Evolutionary conservation across 1,140 invertebrate genomes (phyloP), one percentile per base, ranked within the genome.

Genomic region (Nephotettix cincticeps): DNA sequence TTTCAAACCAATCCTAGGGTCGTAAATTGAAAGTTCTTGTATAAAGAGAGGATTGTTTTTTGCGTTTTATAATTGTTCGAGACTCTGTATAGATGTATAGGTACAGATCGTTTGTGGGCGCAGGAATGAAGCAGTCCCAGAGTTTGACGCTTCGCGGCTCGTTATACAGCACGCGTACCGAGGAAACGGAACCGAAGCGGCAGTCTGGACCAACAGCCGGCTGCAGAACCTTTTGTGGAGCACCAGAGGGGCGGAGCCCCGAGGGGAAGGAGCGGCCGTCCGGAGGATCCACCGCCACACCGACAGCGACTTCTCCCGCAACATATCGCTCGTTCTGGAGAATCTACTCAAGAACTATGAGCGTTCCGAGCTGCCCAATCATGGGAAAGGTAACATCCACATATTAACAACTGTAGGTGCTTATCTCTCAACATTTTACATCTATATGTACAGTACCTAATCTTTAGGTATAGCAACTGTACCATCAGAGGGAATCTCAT

Each of bases 331-430:
- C 75, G 88, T 96, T 0, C 80, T 96, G 64, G 93, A 96, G 77
- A 93, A 93, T 77, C 83, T 96, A 4, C 81, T 96, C 58, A 91
- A 94, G 78, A 92, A 94, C 76, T 97, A 97, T 77, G 94, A 97
- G 80, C 94, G 93, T 76, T 93, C 91, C 13, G 91, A 96, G 71
- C 81, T 95, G 56, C 95, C 95, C 3, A 92, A 90, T 1, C 91
- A 93, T 75, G 91, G 90, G 29, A 88, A 91, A 86, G 91, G 92
- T n/a, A n/a, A n/a, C n/a, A n/a, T n/a, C n/a, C n/a, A n/a, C n/a
- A n/a, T n/a, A n/a, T n/a, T n/a, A n/a, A n/a, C n/a, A n/a, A n/a
- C n/a, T n/a, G n/a, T n/a, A n/a, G n/a, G n/a, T n/a, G n/a, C n/a
- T n/a, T n/a, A n/a, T n/a, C n/a, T n/a, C n/a, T n/a, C n/a, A n/a